Evolutionary conservation across 2,113 vertebrate species (phyloP).

Genomic region (Caretta caretta): DNA sequence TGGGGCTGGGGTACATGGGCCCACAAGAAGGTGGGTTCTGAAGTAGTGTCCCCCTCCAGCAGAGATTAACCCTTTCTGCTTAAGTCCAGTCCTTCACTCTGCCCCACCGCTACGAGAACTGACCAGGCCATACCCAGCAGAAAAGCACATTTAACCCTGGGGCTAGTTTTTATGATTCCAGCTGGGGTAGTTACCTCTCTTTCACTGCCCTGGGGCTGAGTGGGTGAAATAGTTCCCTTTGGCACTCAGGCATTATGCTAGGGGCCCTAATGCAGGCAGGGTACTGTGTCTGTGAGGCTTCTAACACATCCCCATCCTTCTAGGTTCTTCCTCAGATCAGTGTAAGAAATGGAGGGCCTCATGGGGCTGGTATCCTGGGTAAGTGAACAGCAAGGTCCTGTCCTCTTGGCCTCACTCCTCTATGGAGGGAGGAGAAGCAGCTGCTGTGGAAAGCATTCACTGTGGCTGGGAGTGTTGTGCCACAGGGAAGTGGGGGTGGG

Average conservation of each 20-base stretch:
- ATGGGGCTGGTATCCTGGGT: slow-evolving; percentile 94
- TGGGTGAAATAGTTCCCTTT: background rate
- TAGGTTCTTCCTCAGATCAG: slow-evolving; percentile 93
- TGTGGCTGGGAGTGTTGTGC: no score
- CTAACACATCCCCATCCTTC: slow-evolving; percentile 58
- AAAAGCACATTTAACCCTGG: background rate
- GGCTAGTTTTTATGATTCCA: background rate
- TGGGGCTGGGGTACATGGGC: fast-evolving
- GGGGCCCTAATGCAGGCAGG: background rate
- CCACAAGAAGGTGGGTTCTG: background rate
- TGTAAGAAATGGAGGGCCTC: slow-evolving; percentile 85
- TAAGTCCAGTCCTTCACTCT: background rate
- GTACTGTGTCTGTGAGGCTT: background rate
- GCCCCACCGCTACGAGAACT: background rate
- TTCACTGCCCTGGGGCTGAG: background rate
- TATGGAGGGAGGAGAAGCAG: background rate
- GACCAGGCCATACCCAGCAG: background rate
- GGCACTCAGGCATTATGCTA: background rate
- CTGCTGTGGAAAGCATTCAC: background rate
- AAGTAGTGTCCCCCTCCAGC: background rate
- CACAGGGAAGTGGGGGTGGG: background rate
- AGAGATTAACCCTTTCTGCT: background rate
- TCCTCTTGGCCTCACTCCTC: background rate
- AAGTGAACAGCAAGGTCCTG: slow-evolving; percentile 51
- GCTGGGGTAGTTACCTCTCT: background rate